phyloP scores from a whole-genome alignment of 1,140 invertebrate genomes.

The Aphelinus atriplicis region DNA sequence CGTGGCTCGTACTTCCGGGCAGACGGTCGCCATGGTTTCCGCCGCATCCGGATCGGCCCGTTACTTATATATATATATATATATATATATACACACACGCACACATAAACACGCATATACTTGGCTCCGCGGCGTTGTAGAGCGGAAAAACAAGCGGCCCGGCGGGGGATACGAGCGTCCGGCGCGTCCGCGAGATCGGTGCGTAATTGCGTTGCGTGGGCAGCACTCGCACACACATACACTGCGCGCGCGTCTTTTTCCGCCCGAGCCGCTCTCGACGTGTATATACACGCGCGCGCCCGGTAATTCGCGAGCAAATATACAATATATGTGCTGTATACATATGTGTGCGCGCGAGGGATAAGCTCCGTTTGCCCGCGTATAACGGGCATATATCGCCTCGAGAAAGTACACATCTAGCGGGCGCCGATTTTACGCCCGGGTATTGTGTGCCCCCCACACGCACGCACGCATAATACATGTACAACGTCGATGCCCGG shows the following conservation, averaged over 20 bases:
- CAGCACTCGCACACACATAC: neutral
- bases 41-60: conserved; percentile 37
- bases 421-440: no score
- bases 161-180: neutral
- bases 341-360: no score
- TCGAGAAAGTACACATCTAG: no score
- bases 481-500: no score
- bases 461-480: no score
- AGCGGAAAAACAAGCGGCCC: conserved; percentile 42
- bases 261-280: no score
- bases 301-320: no score
- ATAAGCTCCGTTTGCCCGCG: no score
- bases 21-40: conserved; percentile 46
- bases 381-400: no score
- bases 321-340: no score
- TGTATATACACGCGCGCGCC: neutral
- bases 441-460: no score
- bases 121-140: conserved; percentile 34
- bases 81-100: neutral
- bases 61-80: neutral
- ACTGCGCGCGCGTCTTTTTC: no score
- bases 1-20: conserved; percentile 49
- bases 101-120: neutral
- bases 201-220: conserved; percentile 15
- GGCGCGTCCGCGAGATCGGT: neutral